Conservation (phyloP, 1,140 invertebrate species). For the Acromyrmex echinatior region DNA sequence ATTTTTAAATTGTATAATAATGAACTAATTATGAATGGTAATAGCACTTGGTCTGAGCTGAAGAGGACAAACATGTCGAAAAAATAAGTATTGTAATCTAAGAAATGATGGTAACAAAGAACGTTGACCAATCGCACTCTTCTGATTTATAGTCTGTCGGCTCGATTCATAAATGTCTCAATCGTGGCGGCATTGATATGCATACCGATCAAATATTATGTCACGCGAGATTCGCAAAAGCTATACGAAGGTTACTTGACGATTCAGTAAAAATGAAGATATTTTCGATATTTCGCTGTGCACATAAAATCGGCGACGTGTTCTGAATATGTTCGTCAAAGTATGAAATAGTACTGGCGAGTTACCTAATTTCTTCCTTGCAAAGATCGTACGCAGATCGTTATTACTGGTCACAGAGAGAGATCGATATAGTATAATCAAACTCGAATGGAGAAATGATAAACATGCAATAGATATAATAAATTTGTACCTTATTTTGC, state of each 20-base stretch:
- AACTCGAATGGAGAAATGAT: constrained; percentile 18
- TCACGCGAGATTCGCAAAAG: constrained; percentile 28
- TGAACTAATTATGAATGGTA: neutral
- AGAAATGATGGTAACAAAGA: constrained; percentile 42
- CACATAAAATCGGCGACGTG: constrained; percentile 29
- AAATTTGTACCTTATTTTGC: neutral
- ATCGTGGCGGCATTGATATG: constrained; percentile 37
- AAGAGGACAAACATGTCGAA: constrained; percentile 48
- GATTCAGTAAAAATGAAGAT: constrained; percentile 40
- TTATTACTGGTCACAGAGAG: constrained; percentile 15
- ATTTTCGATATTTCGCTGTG: constrained; percentile 31
- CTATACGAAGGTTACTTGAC: constrained; percentile 13
- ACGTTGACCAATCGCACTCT: constrained; percentile 52
- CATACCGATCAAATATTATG: constrained; percentile 28
- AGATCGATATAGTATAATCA: constrained; percentile 18
- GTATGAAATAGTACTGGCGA: constrained; percentile 37
- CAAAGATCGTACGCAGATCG: neutral
- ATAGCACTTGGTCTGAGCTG: constrained; percentile 19
- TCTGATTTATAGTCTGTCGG: constrained; percentile 32
- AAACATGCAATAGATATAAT: neutral
- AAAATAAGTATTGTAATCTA: constrained; percentile 36
- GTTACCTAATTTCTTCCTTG: constrained; percentile 20
- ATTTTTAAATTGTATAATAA: neutral
- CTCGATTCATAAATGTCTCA: constrained; percentile 53
- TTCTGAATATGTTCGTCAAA: constrained; percentile 42